phyloP scores from a whole-genome alignment of 2,888 invertebrate genomes.

The Tipula vernalis region DNA sequence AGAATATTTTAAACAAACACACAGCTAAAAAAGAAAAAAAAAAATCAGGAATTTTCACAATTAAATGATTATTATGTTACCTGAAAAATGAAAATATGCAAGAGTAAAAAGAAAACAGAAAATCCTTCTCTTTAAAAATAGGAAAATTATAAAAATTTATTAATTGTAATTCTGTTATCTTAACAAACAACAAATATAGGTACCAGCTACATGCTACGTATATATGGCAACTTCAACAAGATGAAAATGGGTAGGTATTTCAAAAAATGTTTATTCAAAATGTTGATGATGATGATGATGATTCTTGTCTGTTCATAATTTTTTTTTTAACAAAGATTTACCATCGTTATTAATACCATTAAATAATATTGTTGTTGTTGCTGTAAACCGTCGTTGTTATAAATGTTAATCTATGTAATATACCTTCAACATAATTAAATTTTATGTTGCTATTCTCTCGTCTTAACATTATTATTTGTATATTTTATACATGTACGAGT shows the following conservation, averaged over 20 bases:
- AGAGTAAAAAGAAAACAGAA: background rate
- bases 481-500: background rate
- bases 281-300: background rate
- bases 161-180: background rate
- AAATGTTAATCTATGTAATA: background rate
- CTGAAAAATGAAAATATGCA: background rate
- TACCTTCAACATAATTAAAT: background rate
- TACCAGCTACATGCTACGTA: background rate
- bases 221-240: background rate
- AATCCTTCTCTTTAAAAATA: background rate
- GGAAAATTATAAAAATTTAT: background rate
- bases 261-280: background rate
- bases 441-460: background rate
- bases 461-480: background rate
- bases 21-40: background rate
- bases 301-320: background rate
- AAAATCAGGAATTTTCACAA: background rate
- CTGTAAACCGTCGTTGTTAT: background rate
- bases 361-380: background rate
- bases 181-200: background rate
- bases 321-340: background rate
- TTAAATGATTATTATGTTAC: background rate
- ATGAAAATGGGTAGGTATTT: background rate
- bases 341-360: background rate
- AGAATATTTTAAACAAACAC: background rate